Base-by-base conservation (phyloP, 92 coral and sea anemone species). In the Porites evermanni region DNA sequence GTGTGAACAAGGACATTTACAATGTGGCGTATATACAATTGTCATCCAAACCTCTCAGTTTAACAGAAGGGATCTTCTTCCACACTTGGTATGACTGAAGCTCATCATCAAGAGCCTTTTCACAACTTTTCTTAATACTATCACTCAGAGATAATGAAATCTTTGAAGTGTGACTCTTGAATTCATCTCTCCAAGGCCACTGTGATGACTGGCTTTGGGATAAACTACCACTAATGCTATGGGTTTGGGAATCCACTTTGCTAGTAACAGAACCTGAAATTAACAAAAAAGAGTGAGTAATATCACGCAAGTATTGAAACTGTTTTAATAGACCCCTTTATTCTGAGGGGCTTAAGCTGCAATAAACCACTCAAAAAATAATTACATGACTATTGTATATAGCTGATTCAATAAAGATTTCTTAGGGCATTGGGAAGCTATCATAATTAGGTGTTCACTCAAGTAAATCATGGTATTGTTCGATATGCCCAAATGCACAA, bases 181-280 rank as follows among this genome's bases (percentile, higher is more conserved):
- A 94, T 70, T 94, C 95, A 24, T 92, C 94, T 32, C 98, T 78
- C 98, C 98, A 94, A 0, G 90, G 93, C 98, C 98, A 94, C 65
- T 78, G 92, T 23, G 86, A 76, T 24, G 84, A 56, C 63, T 60
- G 77, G 44, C 68, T 80, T 67, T 81, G 87, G 38, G 92, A 26
- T 24, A 82, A 75, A 32, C 70, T 76, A 70, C 44, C 10, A 6
- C 16, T 12, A 53, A 77, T 80, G 65, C 88, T 56, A 61, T 64
- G 81, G 74, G 71, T 79, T 64, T 53, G 90, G 77, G 86, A 87
- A 79, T 56, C 80, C 77, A 80, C 77, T 70, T 74, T 78, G 32
- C 88, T 68, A 53, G 58, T 18, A 68, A 56, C 82, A 76, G 88
- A 68, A 18, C 88, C 83, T 88, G 86, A 53, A 65, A 64, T 32